Percentiles rank a stretch among this genome's conserved stretches.
phyloP scores from a whole-genome alignment of 2,888 invertebrate species.

The Tenthredo amoena region DNA sequence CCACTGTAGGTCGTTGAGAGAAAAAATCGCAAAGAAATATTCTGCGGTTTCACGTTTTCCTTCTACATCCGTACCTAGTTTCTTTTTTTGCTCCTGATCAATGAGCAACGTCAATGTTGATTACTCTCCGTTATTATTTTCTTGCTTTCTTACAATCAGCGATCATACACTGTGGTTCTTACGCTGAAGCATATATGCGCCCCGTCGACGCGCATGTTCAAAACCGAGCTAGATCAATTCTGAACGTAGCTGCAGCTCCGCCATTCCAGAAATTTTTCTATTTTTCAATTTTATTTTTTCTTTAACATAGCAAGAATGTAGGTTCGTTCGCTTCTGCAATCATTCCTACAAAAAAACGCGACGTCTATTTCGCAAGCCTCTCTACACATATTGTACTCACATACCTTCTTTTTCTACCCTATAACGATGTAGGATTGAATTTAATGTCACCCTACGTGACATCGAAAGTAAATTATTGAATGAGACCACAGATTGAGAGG shows the following conservation, averaged over 20 bases:
- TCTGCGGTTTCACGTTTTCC: neutral
- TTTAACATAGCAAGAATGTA: no score
- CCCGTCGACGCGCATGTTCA: constrained; percentile 2
- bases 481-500: no score
- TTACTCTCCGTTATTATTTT: neutral
- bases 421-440: no score
- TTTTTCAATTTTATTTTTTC: neutral
- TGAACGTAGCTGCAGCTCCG: neutral
- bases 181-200: neutral
- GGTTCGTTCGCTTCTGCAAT: no score
- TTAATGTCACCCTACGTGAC: no score
- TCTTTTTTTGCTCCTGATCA: neutral
- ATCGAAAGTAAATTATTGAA: no score
- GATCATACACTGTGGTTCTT: neutral
- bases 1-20: neutral
- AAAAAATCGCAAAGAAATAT: neutral
- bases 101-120: neutral
- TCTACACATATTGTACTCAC: no score
- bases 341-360: neutral
- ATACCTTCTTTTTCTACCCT: no score
- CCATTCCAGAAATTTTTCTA: neutral
- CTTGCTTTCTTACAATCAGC: neutral
- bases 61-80: neutral
- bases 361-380: no score
- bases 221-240: constrained; percentile 19